Evolutionary conservation across 2,888 invertebrate genomes (phyloP).

Genomic region (Agonopterix alstromeriana): DNA sequence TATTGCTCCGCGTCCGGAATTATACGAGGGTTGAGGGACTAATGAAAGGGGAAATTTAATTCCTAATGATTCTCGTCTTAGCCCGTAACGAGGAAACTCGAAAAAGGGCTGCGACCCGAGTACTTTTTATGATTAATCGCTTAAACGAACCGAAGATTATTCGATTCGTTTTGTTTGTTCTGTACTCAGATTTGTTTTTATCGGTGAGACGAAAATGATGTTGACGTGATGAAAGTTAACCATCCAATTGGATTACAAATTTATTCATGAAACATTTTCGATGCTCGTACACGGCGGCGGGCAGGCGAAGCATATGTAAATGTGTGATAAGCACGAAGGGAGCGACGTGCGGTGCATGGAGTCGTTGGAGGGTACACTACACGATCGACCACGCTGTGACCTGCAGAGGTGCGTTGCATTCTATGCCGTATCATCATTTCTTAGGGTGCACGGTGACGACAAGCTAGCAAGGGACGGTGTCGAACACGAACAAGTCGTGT

Average conservation of each 20-base stretch:
- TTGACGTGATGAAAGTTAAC: conserved; percentile 52
- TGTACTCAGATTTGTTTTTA: conserved; percentile 35
- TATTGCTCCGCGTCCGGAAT: conserved; percentile 77
- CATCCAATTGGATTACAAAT: conserved; percentile 69
- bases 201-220: conserved; percentile 36
- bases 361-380: conserved; percentile 17
- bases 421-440: background rate
- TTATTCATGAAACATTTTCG: conserved; percentile 74
- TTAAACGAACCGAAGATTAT: conserved; percentile 56
- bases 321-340: conserved; percentile 66
- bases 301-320: conserved; percentile 69
- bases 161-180: conserved; percentile 50
- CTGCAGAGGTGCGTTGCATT: conserved; percentile 8
- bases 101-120: conserved; percentile 70
- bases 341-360: conserved; percentile 42
- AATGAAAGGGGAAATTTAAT: conserved; percentile 78
- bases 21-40: conserved; percentile 78
- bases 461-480: conserved; percentile 10
- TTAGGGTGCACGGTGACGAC: background rate
- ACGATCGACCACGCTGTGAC: background rate
- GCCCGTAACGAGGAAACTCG: conserved; percentile 76
- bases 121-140: conserved; percentile 69
- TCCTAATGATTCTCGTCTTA: conserved; percentile 78
- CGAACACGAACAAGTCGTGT: conserved; percentile 7
- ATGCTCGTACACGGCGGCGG: conserved; percentile 59